Evolutionary conservation across 2,797 vertebrate genomes (phyloP).

Genomic region (Sebastes cheni): DNA sequence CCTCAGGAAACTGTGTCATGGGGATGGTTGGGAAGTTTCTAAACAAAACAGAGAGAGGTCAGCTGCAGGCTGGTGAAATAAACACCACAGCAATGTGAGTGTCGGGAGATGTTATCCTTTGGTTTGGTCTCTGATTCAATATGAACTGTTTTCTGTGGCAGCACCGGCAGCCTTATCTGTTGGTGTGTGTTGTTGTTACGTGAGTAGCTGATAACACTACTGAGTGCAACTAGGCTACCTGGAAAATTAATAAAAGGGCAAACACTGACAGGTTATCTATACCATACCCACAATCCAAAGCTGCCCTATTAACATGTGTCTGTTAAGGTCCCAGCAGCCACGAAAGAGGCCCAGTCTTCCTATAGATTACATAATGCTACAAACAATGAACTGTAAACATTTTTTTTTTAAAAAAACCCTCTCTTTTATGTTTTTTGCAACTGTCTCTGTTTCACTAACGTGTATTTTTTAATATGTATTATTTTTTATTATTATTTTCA

Average conservation of each 20-base stretch:
- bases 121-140: background rate
- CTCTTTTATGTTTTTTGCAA: background rate
- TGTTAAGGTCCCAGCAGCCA: background rate
- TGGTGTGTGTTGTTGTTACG: background rate
- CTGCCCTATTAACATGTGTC: background rate
- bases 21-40: conserved; percentile 41
- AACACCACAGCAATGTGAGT: conserved; percentile 33
- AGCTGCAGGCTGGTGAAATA: conserved; percentile 32
- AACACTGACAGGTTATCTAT: background rate
- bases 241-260: background rate
- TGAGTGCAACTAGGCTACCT: background rate
- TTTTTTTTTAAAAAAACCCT: too few relatives aligned
- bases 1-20: conserved; percentile 70
- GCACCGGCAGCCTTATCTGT: background rate
- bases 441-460: background rate
- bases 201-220: background rate
- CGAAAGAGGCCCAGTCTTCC: background rate
- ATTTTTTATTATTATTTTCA: background rate
- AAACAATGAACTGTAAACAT: background rate
- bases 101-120: conserved; percentile 8
- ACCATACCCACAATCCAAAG: background rate
- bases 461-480: background rate
- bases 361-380: background rate
- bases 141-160: background rate
- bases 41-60: conserved; percentile 58